Base-by-base conservation (phyloP, 2,888 invertebrate species). In the Catonia carolina region DNA sequence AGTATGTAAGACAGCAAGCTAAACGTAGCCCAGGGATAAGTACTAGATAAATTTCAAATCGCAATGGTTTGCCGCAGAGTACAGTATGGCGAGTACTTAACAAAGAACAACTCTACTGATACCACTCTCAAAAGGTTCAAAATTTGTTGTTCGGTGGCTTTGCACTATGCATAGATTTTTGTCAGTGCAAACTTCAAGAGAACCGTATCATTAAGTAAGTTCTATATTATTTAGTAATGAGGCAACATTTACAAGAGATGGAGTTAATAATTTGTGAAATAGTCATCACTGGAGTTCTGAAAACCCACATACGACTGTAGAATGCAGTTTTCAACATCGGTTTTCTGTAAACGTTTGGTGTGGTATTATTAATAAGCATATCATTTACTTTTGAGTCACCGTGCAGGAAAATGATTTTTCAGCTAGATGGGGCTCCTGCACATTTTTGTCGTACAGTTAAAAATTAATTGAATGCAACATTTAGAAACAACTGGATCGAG, bases 41-140 rank as follows among this genome's bases (percentile, higher is more conserved):
- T 27, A 8, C 5, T 27, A 27, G 27, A 27, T 14, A 14, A 47
- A 47, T 47, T 47, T 47, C 8, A 47, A 47, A 47, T 23, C 47
- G 27, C 15, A 27, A 3, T 23, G 47, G 27, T n/a, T 47, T 47
- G 14, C 27, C 27, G 27, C 27, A 47, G 12, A 23, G 27, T 47
- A 47, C 5, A 47, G 10, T 47, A 47, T 22, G 27, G 27, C n/a
- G 27, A 27, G 23, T 47, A 47, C 47, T 47, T 47, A 47, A 47
- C 4, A 47, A 47, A 47, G n/a, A n/a, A 47, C 20, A 27, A 22
- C 10, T 27, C 23, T 47, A 22, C n/a, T 23, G 2, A n/a, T 47
- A 23, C 2, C 47, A 47, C 23, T 47, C 1, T 47, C 27, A 23
- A 22, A 17, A 18, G 20, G 42, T 42, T 42, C 42, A 42, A n/a